Conservation (phyloP, 1,140 invertebrate species). For the Caerostris extrusa region DNA sequence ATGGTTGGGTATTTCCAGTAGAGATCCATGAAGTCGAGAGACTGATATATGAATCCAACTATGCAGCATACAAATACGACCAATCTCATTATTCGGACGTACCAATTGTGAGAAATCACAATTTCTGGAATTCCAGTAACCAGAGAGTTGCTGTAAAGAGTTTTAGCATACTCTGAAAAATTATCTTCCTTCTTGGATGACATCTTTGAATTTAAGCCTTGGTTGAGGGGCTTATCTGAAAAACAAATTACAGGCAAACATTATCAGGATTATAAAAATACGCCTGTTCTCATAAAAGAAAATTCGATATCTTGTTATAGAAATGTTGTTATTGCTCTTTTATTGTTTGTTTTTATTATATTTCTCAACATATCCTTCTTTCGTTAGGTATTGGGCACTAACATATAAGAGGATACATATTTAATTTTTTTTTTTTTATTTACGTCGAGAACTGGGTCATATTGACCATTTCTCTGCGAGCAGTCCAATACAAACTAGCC, state of each 20-base stretch:
- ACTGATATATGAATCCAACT: background rate
- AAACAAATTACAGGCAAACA: background rate
- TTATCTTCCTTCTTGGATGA: background rate
- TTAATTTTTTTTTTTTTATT: too few species aligned
- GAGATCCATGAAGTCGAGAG: background rate
- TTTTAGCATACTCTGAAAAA: background rate
- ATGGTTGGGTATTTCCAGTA: constrained; percentile 2
- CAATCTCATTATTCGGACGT: background rate
- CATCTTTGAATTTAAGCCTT: background rate
- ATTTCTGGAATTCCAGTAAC: constrained; percentile 27
- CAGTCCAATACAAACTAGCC: too few species aligned
- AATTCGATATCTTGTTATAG: too few species aligned
- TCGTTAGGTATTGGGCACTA: too few species aligned
- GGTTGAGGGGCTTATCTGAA: background rate
- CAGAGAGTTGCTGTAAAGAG: constrained; percentile 2
- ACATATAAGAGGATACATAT: too few species aligned
- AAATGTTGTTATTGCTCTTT: too few species aligned
- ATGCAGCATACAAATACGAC: constrained; percentile 4
- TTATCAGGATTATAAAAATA: too few species aligned
- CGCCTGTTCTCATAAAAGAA: too few species aligned
- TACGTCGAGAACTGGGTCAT: too few species aligned
- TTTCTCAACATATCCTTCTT: too few species aligned
- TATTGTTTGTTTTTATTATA: too few species aligned
- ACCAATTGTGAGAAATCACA: background rate
- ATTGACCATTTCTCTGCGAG: too few species aligned